A percentile compares a stretch with the other conserved stretches of the same genome.
Evolutionary conservation across 2,888 invertebrate genomes (phyloP).

Genomic region (Eupithecia centaureata): DNA sequence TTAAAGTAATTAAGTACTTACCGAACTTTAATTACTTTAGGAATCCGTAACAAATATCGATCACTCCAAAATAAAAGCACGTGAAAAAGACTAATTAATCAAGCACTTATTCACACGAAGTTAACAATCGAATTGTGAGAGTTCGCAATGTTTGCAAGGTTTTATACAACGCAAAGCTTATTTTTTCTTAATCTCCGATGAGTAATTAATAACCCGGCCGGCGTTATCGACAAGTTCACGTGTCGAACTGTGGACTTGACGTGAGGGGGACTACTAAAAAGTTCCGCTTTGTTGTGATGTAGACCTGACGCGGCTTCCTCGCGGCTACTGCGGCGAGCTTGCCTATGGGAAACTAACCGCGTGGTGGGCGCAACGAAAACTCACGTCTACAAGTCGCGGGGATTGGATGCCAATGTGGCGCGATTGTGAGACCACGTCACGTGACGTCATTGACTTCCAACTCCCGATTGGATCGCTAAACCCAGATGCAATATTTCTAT

Average conservation of each 20-base stretch:
- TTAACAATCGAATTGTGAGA: constrained; percentile 34
- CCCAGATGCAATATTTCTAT: constrained; percentile 9
- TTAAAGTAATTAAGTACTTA: neutral
- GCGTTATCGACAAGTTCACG: constrained; percentile 57
- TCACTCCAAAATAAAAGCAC: neutral
- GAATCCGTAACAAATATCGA: neutral
- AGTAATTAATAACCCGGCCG: constrained; percentile 37
- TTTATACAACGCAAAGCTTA: constrained; percentile 39
- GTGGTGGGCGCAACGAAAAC: neutral
- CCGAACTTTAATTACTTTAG: neutral
- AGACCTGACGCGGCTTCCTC: neutral
- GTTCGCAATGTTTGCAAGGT: constrained; percentile 30
- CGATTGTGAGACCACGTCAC: constrained; percentile 76
- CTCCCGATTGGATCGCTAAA: constrained; percentile 7
- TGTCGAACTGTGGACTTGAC: constrained; percentile 59
- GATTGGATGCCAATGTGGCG: constrained; percentile 77
- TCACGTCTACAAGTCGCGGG: constrained; percentile 42
- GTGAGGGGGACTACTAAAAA: neutral
- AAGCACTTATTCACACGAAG: constrained; percentile 22
- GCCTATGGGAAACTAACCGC: neutral
- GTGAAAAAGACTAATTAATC: constrained; percentile 13
- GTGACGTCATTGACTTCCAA: constrained; percentile 42
- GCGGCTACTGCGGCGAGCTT: constrained; percentile 5
- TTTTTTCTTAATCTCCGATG: constrained; percentile 31
- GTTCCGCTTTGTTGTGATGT: neutral